Evolutionary conservation across 1,140 invertebrate genomes (phyloP), one percentile per base, ranked within the genome.

Genomic region (Pogonognathellus flavescens): DNA sequence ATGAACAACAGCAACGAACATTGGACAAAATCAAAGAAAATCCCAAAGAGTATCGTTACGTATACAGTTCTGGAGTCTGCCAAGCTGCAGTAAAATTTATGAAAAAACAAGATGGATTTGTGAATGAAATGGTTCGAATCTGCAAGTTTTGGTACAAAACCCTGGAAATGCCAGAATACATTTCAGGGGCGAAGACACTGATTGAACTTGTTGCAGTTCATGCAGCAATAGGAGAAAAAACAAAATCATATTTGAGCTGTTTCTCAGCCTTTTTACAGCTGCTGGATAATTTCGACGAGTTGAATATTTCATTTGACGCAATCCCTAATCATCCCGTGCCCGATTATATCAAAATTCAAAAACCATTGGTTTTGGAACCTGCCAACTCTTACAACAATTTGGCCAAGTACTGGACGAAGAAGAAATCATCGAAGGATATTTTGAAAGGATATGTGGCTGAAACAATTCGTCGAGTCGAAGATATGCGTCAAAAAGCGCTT

Each of bases 71-170:
- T 5, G 76, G 49, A 1, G 18, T 80, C n/a, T 6, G 41, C 76
- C n/a, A 55, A 52, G 76, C 76, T 9, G 6, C n/a, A 1, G n/a
- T 80, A 0, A 1, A n/a, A 1, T 80, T 80, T 50, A 53, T 80
- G 50, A 25, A 55, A 7, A 57, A 25, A 14, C 76, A 80, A 55
- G n/a, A 18, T 14, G 76, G 76, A 57, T 80, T 80, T 80, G 53
- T 14, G 0, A 41, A 60, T 18, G 53, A 60, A 57, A 57, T 82
- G 25, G 55, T 82, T 13, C 52, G 80, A 0, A n/a, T 60, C n/a
- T 20, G 18, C 8, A 82, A 82, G 22, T 60, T 9, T 0, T 82
- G 80, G 80, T 59, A 31, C 22, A 6, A 13, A 20, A 60, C 20
- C 14, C 20, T 82, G 0, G 25, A 16, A 0, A 5, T 41, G 31